Conservation (phyloP, 1,140 invertebrate genomes). For the Lucilia sericata region DNA sequence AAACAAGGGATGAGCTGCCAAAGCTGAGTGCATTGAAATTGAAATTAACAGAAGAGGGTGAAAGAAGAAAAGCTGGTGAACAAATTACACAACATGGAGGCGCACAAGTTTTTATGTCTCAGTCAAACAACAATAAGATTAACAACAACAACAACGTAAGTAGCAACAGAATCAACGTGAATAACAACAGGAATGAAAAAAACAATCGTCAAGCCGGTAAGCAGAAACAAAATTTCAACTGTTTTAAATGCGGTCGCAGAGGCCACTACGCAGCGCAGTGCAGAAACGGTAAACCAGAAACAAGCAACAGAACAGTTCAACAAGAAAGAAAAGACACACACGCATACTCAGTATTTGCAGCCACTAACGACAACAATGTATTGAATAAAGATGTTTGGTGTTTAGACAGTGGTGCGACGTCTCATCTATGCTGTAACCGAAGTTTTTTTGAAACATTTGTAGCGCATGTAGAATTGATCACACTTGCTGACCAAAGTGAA, state of each 20-base stretch:
- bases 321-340: background rate
- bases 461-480: background rate
- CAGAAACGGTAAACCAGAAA: background rate
- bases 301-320: slow-evolving; percentile 8
- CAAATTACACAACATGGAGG: background rate
- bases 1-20: slow-evolving; percentile 32
- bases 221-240: slow-evolving; percentile 19
- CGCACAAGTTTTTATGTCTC: background rate
- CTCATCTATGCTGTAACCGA: slow-evolving; percentile 29
- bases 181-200: background rate
- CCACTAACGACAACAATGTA: background rate
- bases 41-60: slow-evolving; percentile 41
- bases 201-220: background rate
- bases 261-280: slow-evolving; percentile 34
- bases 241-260: slow-evolving; percentile 19
- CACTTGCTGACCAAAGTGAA: background rate
- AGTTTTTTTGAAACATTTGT: background rate
- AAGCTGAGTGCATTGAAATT: slow-evolving; percentile 28
- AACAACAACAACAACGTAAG: background rate
- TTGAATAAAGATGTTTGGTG: background rate
- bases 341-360: background rate
- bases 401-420: slow-evolving; percentile 31
- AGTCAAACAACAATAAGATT: background rate
- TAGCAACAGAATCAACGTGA: background rate
- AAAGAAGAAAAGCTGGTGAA: slow-evolving; percentile 24